These are phyloP conservation scores for Ichneumoninae sp. DNA, from an alignment of 2,888 invertebrate species.

Conservation along the genomic window DNA sequence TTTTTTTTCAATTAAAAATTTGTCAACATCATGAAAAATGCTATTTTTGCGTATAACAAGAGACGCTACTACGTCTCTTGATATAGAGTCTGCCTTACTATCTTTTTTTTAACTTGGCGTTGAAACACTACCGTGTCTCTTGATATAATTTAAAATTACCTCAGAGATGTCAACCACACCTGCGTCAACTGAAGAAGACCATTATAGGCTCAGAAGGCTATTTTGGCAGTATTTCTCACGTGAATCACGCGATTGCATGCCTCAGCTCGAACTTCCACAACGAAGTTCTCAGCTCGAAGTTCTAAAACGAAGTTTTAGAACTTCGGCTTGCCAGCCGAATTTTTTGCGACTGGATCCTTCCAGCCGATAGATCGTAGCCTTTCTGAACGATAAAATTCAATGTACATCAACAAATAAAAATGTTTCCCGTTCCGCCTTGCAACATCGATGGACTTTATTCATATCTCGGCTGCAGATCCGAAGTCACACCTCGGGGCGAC, in stretches of 20 bases:
- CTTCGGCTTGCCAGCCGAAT: background rate
- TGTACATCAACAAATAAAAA: background rate
- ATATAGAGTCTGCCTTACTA: no score
- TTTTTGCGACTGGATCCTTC: background rate
- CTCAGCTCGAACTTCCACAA: background rate
- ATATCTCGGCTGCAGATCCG: slow-evolving; percentile 34
- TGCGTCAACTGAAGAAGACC: background rate
- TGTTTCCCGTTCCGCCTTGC: background rate
- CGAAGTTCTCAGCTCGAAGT: background rate
- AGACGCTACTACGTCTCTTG: no score
- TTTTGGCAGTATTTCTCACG: background rate
- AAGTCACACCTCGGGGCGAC: slow-evolving; percentile 61
- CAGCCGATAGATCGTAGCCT: background rate
- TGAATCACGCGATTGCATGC: background rate
- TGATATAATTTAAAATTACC: no score
- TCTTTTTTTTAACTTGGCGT: no score
- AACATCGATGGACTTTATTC: slow-evolving; percentile 2
- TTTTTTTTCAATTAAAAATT: no score
- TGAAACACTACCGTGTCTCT: no score
- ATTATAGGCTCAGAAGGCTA: background rate
- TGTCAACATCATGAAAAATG: no score
- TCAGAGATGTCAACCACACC: background rate
- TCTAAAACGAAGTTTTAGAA: no score
- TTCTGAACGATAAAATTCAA: background rate
- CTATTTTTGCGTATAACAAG: no score